These are phyloP conservation scores for Cheilosia vernalis DNA, from an alignment of 2,888 invertebrate species.

Conservation along the genomic window DNA sequence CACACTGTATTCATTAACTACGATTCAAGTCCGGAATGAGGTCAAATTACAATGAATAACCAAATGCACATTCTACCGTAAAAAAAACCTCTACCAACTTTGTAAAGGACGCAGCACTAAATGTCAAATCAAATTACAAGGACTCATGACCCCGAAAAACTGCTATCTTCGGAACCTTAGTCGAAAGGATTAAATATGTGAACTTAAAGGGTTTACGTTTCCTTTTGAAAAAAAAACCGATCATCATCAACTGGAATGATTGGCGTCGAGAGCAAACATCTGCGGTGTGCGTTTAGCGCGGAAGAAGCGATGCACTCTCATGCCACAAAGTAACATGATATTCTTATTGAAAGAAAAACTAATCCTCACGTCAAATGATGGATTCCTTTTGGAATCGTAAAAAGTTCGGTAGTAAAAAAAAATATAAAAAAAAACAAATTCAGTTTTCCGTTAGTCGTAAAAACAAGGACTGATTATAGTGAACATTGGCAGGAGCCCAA, in stretches of 20 bases:
- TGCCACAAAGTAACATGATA: constrained; percentile 60
- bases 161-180: constrained; percentile 60
- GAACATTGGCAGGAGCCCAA: constrained; percentile 20
- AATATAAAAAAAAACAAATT: not conserved
- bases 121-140: constrained; percentile 72
- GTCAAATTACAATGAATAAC: constrained; percentile 69
- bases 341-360: constrained; percentile 57
- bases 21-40: constrained; percentile 41
- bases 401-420: constrained; percentile 45
- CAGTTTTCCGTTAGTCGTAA: constrained; percentile 67
- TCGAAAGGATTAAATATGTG: constrained; percentile 61
- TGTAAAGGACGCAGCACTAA: constrained; percentile 53
- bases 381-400: constrained; percentile 57
- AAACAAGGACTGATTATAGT: constrained; percentile 42
- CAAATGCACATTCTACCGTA: constrained; percentile 53
- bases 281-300: constrained; percentile 16
- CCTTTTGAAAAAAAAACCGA: constrained; percentile 1
- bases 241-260: constrained; percentile 38
- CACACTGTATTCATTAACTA: constrained; percentile 17
- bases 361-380: constrained; percentile 66
- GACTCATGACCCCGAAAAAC: constrained; percentile 39
- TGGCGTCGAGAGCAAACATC: constrained; percentile 59
- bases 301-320: constrained; percentile 31
- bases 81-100: not conserved
- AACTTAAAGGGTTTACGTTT: constrained; percentile 46